phyloP scores from a whole-genome alignment of 2,888 invertebrate genomes.

The Doris montereyensis region DNA sequence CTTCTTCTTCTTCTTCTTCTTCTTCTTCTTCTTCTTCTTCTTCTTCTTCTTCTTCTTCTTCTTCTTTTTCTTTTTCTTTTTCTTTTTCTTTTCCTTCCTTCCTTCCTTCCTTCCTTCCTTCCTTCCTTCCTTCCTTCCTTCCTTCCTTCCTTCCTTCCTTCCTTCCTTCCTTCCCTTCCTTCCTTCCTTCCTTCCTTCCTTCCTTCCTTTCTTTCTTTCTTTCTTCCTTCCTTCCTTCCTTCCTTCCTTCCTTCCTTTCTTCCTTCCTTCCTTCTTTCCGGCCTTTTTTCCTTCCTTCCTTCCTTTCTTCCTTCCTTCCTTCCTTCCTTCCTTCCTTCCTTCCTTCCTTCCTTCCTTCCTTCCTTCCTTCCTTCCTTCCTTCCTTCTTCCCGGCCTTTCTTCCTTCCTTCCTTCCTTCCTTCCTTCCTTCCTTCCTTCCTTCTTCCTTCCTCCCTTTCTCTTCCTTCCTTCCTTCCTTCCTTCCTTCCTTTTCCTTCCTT shows the following conservation, averaged over 20 bases:
- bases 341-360: not conserved
- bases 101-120: not conserved
- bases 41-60: not conserved
- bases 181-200: not conserved
- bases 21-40: not conserved
- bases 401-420: too few species aligned
- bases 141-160: not conserved
- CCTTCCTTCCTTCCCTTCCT: not conserved
- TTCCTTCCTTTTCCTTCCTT: slow-evolving; percentile 1
- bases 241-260: not conserved
- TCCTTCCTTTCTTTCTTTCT: not conserved
- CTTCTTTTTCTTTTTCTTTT: not conserved
- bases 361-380: not conserved
- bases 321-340: not conserved
- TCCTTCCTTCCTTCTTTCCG: not conserved
- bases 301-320: not conserved
- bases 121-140: not conserved
- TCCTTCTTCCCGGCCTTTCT: not conserved
- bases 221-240: not conserved
- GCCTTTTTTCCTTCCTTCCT: not conserved
- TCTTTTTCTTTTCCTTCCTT: not conserved
- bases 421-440: not conserved
- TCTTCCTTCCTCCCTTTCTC: not conserved
- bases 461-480: not conserved
- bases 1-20: not conserved